These are phyloP conservation scores for Macrosteles quadrilineatus DNA, from an alignment of 1,140 invertebrate genomes.

Conservation along the genomic window DNA sequence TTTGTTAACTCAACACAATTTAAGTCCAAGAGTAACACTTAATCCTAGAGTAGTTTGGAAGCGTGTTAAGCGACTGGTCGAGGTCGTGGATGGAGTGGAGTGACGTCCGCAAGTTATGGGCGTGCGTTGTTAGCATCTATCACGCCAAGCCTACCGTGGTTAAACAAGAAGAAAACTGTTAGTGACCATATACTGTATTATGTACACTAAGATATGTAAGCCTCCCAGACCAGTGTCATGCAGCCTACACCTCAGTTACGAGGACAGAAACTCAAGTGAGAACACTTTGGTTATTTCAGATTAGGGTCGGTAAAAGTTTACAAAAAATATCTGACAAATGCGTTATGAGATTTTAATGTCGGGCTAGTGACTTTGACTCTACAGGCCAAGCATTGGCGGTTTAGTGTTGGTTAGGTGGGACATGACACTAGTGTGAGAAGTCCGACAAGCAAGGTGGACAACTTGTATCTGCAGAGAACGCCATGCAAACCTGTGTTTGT, in stretches of 20 bases:
- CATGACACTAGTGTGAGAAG: constrained; percentile 7
- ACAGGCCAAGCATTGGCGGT: too few species aligned
- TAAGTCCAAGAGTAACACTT: too few species aligned
- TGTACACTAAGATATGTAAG: constrained; percentile 11
- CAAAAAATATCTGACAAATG: too few species aligned
- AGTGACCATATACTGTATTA: constrained; percentile 7
- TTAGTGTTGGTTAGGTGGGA: background rate
- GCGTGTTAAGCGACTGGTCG: background rate
- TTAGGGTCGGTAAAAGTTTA: too few species aligned
- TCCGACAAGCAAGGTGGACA: constrained; percentile 12
- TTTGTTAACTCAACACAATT: too few species aligned
- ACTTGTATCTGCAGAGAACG: constrained; percentile 10
- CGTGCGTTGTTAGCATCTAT: constrained; percentile 11
- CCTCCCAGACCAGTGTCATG: background rate
- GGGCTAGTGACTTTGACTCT: too few species aligned
- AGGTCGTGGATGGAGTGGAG: background rate
- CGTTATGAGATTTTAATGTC: too few species aligned
- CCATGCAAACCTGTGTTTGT: background rate
- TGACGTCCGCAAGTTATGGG: constrained; percentile 6
- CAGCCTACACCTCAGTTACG: constrained; percentile 2
- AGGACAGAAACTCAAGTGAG: too few species aligned
- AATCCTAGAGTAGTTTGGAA: too few species aligned
- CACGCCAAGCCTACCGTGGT: constrained; percentile 11
- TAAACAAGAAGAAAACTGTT: constrained; percentile 16
- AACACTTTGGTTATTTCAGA: too few species aligned